A percentile compares a stretch with the other conserved stretches of the same genome.
Evolutionary conservation across 2,113 vertebrate species (phyloP).

Genomic region (Nanorana parkeri): DNA sequence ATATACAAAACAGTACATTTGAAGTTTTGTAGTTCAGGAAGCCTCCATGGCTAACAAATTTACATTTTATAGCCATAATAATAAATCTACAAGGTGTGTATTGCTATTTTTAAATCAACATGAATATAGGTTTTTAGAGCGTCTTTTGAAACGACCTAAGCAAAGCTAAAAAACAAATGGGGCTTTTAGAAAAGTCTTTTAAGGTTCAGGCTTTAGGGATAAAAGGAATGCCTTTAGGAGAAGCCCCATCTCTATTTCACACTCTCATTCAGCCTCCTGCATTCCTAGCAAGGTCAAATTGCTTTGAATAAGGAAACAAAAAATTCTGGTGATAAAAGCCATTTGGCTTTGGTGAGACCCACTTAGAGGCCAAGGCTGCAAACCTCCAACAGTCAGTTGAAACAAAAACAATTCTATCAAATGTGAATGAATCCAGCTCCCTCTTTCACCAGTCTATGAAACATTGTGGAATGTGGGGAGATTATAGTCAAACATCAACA

Average conservation of each 20-base stretch:
- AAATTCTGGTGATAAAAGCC: constrained; percentile 30
- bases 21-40: no score
- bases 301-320: constrained; percentile 23
- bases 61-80: no score
- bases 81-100: no score
- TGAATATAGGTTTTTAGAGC: not conserved
- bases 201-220: constrained; percentile 54
- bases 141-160: constrained; percentile 9
- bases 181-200: constrained; percentile 34
- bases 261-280: fast-evolving
- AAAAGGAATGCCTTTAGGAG: constrained; percentile 52
- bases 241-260: constrained; percentile 32
- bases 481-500: no score
- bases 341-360: constrained; percentile 24
- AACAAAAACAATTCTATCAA: not conserved
- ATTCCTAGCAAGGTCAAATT: constrained; percentile 33
- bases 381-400: constrained; percentile 8
- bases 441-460: no score
- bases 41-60: no score
- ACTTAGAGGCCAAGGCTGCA: not conserved
- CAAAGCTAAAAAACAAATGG: constrained; percentile 1
- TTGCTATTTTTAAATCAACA: not conserved
- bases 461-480: no score
- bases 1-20: no score
- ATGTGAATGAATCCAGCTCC: not conserved